These are phyloP conservation scores for Talpa occidentalis DNA, from an alignment of 2,113 vertebrate species.

Conservation along the genomic window DNA sequence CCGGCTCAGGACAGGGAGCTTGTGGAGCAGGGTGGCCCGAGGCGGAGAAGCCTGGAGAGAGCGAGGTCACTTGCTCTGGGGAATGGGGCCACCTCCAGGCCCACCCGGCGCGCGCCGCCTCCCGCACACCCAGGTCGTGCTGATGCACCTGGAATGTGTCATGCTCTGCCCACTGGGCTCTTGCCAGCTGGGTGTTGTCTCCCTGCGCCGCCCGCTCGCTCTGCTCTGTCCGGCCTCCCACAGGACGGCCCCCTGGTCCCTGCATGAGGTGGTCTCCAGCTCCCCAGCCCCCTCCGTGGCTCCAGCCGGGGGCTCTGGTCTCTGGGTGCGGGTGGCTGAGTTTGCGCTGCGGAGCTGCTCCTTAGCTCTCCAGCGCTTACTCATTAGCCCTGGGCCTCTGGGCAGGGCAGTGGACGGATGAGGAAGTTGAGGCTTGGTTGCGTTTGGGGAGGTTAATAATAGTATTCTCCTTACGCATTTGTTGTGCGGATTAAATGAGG, in stretches of 20 bases:
- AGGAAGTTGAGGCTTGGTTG: neutral
- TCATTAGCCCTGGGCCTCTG: neutral
- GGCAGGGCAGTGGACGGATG: neutral
- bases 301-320: neutral
- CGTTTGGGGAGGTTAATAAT: fast-evolving
- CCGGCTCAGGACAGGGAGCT: neutral
- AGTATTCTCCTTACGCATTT: fast-evolving
- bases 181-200: neutral
- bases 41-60: too few relatives aligned
- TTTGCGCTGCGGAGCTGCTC: neutral
- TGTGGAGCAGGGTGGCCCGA: neutral
- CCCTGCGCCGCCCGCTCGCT: neutral
- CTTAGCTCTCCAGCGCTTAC: neutral
- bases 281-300: fast-evolving
- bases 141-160: neutral
- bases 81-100: fast-evolving
- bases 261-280: neutral
- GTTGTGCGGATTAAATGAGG: neutral
- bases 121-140: neutral
- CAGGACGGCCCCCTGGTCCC: neutral
- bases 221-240: neutral
- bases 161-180: neutral
- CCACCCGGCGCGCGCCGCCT: neutral
- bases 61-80: too few relatives aligned
- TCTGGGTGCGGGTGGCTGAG: neutral